phyloP scores from a whole-genome alignment of 2,113 vertebrate species.

The Myotis brandtii region DNA sequence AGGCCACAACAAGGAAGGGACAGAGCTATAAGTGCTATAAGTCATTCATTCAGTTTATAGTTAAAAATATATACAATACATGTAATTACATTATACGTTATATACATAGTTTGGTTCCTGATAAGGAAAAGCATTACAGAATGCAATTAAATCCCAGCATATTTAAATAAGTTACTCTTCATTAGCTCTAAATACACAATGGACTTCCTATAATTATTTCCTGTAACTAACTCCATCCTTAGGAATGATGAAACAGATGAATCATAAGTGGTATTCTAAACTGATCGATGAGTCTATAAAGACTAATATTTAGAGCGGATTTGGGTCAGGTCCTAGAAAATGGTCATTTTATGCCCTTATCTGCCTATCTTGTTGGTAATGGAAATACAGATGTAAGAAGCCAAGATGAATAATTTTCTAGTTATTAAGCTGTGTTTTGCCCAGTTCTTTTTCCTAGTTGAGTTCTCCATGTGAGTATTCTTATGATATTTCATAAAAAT shows the following conservation, averaged over 20 bases:
- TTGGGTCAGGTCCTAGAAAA: conserved; percentile 17
- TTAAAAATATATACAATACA: background rate
- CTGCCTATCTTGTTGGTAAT: background rate
- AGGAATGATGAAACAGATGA: background rate
- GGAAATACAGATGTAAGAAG: conserved; percentile 22
- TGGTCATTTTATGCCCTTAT: background rate
- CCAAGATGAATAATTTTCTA: background rate
- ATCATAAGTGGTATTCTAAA: background rate
- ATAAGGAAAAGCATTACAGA: background rate
- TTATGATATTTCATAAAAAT: conserved; percentile 40
- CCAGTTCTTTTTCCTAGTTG: background rate
- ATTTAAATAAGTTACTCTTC: conserved; percentile 10
- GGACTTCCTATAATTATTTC: background rate
- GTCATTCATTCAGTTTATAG: background rate
- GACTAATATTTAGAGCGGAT: background rate
- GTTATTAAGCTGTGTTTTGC: background rate
- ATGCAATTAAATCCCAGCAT: background rate
- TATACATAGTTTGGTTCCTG: background rate
- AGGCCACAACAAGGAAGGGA: background rate
- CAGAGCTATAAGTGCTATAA: background rate
- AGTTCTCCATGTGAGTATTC: background rate
- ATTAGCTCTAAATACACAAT: conserved; percentile 30
- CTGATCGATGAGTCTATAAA: background rate
- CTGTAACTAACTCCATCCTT: conserved; percentile 22
- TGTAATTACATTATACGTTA: background rate